These are phyloP conservation scores for Threskiornis aethiopicus DNA, from an alignment of 2,797 vertebrate genomes.

Conservation along the genomic window DNA sequence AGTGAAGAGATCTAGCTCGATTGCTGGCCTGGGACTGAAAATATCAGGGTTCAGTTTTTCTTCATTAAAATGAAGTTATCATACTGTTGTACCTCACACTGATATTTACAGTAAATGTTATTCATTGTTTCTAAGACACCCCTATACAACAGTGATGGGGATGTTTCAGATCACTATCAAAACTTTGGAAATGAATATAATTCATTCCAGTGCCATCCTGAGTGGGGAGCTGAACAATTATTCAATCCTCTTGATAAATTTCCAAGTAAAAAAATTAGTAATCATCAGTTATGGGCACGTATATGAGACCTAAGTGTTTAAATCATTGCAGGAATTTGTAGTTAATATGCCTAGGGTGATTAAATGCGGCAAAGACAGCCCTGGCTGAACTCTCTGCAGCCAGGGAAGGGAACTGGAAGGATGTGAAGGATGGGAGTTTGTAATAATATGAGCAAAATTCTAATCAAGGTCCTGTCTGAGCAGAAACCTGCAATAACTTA, in stretches of 20 bases:
- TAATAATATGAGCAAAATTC: background rate
- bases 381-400: background rate
- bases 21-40: background rate
- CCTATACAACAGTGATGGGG: background rate
- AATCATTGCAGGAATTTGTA: background rate
- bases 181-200: background rate
- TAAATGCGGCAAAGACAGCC: background rate
- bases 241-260: constrained; percentile 10
- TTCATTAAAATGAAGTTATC: background rate
- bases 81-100: background rate
- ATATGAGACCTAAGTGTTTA: background rate
- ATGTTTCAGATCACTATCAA: background rate
- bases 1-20: background rate
- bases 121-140: background rate
- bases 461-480: background rate
- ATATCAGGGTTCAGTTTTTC: background rate
- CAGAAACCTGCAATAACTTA: background rate
- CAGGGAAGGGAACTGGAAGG: background rate
- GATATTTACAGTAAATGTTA: background rate
- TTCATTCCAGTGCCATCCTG: background rate
- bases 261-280: background rate
- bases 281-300: background rate
- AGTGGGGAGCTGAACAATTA: background rate
- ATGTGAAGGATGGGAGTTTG: background rate
- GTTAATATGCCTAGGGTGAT: constrained; percentile 11